Evolutionary conservation across 2,888 invertebrate genomes (phyloP).

Genomic region (Lepidochitona cinerea): DNA sequence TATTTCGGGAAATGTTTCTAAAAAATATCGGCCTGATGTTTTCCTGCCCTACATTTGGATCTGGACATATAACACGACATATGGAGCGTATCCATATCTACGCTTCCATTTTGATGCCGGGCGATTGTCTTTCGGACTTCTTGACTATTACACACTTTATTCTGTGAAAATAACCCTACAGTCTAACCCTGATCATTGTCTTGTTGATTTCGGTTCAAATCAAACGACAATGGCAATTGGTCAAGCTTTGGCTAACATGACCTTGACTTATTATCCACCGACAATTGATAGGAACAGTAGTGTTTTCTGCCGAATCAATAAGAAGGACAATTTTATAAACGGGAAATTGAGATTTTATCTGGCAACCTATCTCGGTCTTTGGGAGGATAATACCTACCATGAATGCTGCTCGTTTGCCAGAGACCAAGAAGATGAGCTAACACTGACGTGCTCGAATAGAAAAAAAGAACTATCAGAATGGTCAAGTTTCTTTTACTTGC

Average conservation of each 20-base stretch:
- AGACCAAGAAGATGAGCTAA: background rate
- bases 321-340: background rate
- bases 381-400: background rate
- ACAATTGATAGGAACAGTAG: background rate
- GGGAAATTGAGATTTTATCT: background rate
- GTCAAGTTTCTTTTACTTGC: background rate
- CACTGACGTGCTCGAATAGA: background rate
- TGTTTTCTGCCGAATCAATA: background rate
- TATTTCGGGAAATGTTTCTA: background rate
- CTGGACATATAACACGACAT: background rate
- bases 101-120: background rate
- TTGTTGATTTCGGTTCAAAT: background rate
- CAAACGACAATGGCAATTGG: background rate
- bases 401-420: background rate
- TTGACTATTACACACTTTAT: background rate
- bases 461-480: background rate
- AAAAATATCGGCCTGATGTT: background rate
- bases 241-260: background rate
- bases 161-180: background rate
- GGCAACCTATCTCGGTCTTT: background rate
- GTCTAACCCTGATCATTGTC: background rate
- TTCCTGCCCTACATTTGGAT: background rate
- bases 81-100: background rate
- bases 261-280: background rate
- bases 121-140: background rate